Evolutionary conservation across 2,888 invertebrate species (phyloP).

Genomic region (Acholoe squamosa): DNA sequence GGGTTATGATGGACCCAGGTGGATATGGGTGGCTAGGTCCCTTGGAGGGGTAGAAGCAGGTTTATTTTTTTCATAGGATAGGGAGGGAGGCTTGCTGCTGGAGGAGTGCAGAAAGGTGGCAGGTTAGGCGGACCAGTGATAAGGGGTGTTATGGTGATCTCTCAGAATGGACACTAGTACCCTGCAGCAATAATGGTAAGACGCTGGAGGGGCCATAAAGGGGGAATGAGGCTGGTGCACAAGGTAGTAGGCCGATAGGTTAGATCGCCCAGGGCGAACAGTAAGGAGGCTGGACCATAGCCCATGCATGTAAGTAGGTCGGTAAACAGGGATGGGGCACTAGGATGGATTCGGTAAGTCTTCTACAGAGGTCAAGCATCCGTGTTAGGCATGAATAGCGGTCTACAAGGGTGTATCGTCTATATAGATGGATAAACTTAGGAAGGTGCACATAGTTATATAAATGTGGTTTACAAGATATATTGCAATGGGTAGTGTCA

Average conservation of each 20-base stretch:
- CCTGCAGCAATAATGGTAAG: slow-evolving; percentile 13
- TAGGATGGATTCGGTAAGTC: no score
- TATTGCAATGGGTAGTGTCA: no score
- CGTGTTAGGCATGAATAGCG: no score
- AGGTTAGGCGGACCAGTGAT: background rate
- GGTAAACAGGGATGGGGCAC: background rate
- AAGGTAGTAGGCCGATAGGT: background rate
- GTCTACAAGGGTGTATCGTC: no score
- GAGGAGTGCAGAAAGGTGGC: background rate
- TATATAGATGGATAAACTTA: no score
- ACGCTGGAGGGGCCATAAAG: slow-evolving; percentile 13
- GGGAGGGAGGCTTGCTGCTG: background rate
- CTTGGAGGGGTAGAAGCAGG: no score
- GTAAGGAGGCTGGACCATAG: background rate
- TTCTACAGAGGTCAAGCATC: no score
- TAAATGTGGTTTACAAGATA: no score
- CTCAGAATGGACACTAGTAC: background rate
- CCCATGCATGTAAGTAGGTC: slow-evolving; percentile 20
- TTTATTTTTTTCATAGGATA: background rate
- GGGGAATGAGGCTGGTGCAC: background rate
- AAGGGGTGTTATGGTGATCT: slow-evolving; percentile 9
- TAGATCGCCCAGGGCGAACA: background rate
- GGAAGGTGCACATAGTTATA: no score
- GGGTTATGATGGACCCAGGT: background rate
- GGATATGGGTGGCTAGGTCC: background rate